Percentiles rank a stretch among this genome's conserved stretches.
Evolutionary conservation across 2,113 vertebrate genomes (phyloP).

Genomic region (Spea multiplicata): DNA sequence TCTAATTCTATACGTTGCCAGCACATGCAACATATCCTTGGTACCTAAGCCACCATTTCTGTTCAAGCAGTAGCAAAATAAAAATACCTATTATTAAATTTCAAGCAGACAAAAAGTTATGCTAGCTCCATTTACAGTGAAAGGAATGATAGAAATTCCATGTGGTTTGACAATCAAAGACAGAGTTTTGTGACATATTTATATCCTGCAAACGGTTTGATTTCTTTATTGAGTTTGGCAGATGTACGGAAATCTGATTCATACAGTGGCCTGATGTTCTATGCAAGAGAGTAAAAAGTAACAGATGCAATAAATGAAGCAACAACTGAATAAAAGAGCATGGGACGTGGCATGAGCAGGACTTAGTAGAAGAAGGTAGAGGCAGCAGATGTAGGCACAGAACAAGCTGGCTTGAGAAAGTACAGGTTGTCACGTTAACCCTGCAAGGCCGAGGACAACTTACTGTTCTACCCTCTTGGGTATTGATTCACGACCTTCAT

Average conservation of each 20-base stretch:
- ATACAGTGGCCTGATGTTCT: neutral
- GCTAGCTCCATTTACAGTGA: neutral
- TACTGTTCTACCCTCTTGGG: too few species aligned
- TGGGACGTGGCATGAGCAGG: too few species aligned
- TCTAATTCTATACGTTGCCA: constrained; percentile 17
- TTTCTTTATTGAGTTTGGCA: constrained; percentile 21
- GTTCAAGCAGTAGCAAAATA: neutral
- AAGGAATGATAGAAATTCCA: constrained; percentile 10
- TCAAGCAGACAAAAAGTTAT: neutral
- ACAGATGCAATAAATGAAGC: too few species aligned
- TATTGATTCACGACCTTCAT: too few species aligned
- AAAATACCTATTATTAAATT: neutral
- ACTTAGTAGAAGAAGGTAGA: too few species aligned
- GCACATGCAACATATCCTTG: constrained; percentile 8
- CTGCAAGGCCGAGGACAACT: too few species aligned
- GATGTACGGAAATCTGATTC: constrained; percentile 20
- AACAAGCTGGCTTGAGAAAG: too few species aligned
- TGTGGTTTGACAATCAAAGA: constrained; percentile 20
- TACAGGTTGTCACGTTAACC: too few species aligned
- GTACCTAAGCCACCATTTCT: neutral
- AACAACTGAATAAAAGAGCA: too few species aligned
- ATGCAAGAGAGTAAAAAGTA: neutral
- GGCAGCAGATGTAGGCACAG: too few species aligned
- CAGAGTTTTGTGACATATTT: constrained; percentile 24
- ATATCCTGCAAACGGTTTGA: constrained; percentile 9